Conservation (phyloP, 2,888 invertebrate genomes). For the Eupithecia inturbata region DNA sequence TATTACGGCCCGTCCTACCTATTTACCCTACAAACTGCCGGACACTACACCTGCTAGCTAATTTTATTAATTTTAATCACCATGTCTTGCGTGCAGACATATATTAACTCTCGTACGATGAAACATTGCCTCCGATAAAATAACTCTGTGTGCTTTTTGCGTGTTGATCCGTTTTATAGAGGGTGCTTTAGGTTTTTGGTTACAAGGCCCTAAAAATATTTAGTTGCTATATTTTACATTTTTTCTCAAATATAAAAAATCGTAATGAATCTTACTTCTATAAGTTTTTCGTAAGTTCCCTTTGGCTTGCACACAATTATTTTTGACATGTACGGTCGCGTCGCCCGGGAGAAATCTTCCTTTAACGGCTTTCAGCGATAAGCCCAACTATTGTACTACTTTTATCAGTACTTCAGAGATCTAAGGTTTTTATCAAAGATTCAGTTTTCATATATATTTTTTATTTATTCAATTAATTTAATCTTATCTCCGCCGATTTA, state of each 20-base stretch:
- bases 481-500: background rate
- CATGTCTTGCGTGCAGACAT: conserved; percentile 72
- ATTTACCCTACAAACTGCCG: conserved; percentile 48
- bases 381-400: background rate
- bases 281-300: background rate
- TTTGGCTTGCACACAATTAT: background rate
- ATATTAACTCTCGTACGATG: conserved; percentile 75
- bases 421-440: too few relatives aligned
- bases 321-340: background rate
- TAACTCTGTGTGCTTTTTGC: conserved; percentile 53
- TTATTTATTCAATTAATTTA: too few relatives aligned
- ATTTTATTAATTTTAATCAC: conserved; percentile 83
- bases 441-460: too few relatives aligned
- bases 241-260: too few relatives aligned
- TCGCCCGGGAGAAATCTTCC: background rate
- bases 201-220: too few relatives aligned
- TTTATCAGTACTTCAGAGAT: too few relatives aligned
- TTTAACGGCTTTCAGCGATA: too few relatives aligned
- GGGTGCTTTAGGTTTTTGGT: conserved; percentile 33
- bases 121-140: conserved; percentile 75
- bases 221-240: too few relatives aligned
- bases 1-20: conserved; percentile 44
- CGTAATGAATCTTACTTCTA: too few relatives aligned
- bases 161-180: conserved; percentile 23
- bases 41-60: conserved; percentile 59